phyloP scores from a whole-genome alignment of 1,140 invertebrate species.

The Dendroctonus valens region DNA sequence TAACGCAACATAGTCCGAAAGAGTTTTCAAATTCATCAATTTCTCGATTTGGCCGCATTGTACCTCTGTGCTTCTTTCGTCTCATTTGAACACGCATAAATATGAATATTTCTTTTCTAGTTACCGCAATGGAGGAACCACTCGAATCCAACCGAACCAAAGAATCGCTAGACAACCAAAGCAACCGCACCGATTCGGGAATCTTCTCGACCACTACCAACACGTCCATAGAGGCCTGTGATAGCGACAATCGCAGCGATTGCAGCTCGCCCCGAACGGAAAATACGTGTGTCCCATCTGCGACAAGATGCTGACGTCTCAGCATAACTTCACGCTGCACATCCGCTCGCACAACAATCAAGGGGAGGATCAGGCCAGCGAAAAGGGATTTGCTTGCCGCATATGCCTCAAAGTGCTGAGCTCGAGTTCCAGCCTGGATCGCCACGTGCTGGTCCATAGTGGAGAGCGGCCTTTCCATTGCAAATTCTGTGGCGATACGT shows the following conservation, averaged over 20 bases:
- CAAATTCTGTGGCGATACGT: slow-evolving; percentile 74
- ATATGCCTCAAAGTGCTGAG: slow-evolving; percentile 63
- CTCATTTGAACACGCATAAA: too few species aligned
- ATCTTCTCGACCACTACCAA: slow-evolving; percentile 46
- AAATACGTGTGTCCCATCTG: slow-evolving; percentile 65
- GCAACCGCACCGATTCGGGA: slow-evolving; percentile 45
- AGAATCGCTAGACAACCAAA: slow-evolving; percentile 39
- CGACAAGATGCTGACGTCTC: slow-evolving; percentile 57
- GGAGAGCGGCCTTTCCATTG: slow-evolving; percentile 77
- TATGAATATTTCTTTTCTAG: too few species aligned
- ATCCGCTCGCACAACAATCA: slow-evolving; percentile 65
- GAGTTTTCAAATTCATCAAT: too few species aligned
- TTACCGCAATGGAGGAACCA: slow-evolving; percentile 44
- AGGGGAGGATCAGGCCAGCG: slow-evolving; percentile 42
- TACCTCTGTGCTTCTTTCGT: too few species aligned
- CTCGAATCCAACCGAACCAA: slow-evolving; percentile 39
- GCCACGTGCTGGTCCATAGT: slow-evolving; percentile 73
- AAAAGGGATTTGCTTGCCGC: slow-evolving; percentile 55
- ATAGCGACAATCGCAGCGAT: slow-evolving; percentile 44
- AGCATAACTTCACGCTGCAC: slow-evolving; percentile 68
- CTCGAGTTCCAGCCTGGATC: slow-evolving; percentile 74
- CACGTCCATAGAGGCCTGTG: slow-evolving; percentile 36
- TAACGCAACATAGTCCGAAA: too few species aligned
- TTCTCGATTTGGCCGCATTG: too few species aligned
- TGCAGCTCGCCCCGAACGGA: slow-evolving; percentile 50